These are phyloP conservation scores for Strigamia crassipes DNA, from an alignment of 2,888 invertebrate genomes.

Conservation along the genomic window DNA sequence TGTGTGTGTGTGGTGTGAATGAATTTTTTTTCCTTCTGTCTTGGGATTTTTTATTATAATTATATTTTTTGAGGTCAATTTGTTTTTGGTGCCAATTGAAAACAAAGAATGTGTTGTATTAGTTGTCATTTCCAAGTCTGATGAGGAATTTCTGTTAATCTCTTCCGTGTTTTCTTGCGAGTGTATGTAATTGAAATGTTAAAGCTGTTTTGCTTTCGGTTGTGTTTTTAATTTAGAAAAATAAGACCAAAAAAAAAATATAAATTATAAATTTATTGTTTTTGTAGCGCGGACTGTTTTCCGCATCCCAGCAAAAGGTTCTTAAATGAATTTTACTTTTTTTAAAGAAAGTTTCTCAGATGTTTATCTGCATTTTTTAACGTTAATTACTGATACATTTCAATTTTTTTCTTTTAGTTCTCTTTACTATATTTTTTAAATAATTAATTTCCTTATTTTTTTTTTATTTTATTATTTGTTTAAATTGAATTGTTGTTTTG, in stretches of 20 bases:
- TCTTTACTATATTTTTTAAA: background rate
- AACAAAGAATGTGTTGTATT: constrained; percentile 10
- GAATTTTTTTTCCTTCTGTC: background rate
- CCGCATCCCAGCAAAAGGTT: too few relatives aligned
- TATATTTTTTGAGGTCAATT: background rate
- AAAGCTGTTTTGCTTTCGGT: background rate
- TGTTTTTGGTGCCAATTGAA: background rate
- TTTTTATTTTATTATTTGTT: too few relatives aligned
- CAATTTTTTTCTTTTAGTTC: background rate
- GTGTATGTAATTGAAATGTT: background rate
- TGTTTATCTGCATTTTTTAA: background rate
- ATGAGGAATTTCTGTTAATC: background rate
- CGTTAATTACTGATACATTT: background rate
- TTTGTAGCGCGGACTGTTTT: too few relatives aligned
- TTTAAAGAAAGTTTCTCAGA: background rate
- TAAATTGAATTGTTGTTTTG: background rate
- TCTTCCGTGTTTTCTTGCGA: background rate
- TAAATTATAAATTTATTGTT: too few relatives aligned
- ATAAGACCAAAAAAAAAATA: background rate
- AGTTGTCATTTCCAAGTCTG: background rate
- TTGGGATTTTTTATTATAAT: too few relatives aligned
- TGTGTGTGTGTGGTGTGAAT: background rate
- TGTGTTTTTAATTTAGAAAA: background rate
- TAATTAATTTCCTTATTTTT: background rate
- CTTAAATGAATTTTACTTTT: too few relatives aligned